Evolutionary conservation across 1,140 invertebrate species (phyloP).

Genomic region (Drosophila dunni): DNA sequence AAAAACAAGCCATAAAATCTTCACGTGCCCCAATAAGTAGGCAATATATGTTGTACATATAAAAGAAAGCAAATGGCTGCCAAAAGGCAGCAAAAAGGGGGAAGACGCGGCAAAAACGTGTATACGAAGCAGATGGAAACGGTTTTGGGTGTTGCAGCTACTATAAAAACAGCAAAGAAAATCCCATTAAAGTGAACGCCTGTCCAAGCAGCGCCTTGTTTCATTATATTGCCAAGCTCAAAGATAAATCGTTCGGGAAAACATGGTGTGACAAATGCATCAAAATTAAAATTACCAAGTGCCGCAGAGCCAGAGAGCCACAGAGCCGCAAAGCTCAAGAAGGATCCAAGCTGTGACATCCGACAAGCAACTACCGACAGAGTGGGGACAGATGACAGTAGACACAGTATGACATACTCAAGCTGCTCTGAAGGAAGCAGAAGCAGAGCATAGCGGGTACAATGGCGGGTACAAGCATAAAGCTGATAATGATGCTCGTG

Average conservation of each 20-base stretch:
- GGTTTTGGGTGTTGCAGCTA: constrained; percentile 14
- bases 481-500: constrained; percentile 21
- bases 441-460: constrained; percentile 34
- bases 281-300: constrained; percentile 81
- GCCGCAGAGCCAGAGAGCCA: constrained; percentile 56
- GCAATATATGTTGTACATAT: constrained; percentile 46
- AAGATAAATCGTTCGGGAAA: constrained; percentile 72
- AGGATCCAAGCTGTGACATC: constrained; percentile 14
- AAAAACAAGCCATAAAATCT: constrained; percentile 25
- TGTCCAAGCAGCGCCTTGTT: constrained; percentile 57
- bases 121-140: not conserved
- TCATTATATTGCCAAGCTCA: constrained; percentile 61
- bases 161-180: constrained; percentile 41
- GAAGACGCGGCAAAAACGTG: not conserved
- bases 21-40: constrained; percentile 51
- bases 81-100: not conserved
- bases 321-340: constrained; percentile 20
- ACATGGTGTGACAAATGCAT: constrained; percentile 76
- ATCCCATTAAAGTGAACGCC: constrained; percentile 66
- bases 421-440: constrained; percentile 62
- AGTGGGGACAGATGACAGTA: constrained; percentile 5
- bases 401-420: constrained; percentile 66
- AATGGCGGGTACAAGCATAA: constrained; percentile 5
- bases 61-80: constrained; percentile 9
- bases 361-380: constrained; percentile 9